Conservation (phyloP, 2,797 vertebrate genomes). For the Rhinophrynus dorsalis region DNA sequence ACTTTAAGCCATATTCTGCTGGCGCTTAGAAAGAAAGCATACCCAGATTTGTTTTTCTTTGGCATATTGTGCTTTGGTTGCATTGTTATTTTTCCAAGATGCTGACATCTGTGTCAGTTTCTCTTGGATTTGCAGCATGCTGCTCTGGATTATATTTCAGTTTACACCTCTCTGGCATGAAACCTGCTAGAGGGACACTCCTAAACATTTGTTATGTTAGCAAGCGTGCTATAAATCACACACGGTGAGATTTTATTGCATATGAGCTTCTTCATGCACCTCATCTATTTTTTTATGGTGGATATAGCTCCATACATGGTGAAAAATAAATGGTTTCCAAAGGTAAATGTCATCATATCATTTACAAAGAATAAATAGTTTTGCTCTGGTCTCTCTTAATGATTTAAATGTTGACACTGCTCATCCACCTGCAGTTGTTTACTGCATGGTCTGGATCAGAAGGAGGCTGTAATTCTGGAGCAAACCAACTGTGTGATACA, state of each 20-base stretch:
- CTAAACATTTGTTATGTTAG: constrained; percentile 43
- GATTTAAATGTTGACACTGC: not conserved
- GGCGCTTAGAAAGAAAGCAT: constrained; percentile 26
- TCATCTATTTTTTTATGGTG: constrained; percentile 7
- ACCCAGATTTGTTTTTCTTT: constrained; percentile 47
- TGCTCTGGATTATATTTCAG: constrained; percentile 44
- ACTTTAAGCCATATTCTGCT: constrained; percentile 23
- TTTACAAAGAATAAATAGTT: no score
- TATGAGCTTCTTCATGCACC: constrained; percentile 16
- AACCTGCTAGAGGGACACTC: constrained; percentile 37
- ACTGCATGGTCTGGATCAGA: no score
- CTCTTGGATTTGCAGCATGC: constrained; percentile 24
- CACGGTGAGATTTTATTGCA: constrained; percentile 29
- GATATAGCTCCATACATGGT: not conserved
- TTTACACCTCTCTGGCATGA: constrained; percentile 34
- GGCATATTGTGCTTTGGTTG: constrained; percentile 40
- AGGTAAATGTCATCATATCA: no score
- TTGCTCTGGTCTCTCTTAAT: not conserved
- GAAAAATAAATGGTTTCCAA: not conserved
- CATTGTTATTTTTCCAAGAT: constrained; percentile 46
- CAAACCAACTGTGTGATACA: no score
- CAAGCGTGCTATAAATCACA: constrained; percentile 48
- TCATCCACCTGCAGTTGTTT: not conserved
- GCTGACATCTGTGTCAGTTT: constrained; percentile 48
- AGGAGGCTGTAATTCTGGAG: no score